phyloP scores from a whole-genome alignment of 2,888 invertebrate genomes.

The Patella depressa region DNA sequence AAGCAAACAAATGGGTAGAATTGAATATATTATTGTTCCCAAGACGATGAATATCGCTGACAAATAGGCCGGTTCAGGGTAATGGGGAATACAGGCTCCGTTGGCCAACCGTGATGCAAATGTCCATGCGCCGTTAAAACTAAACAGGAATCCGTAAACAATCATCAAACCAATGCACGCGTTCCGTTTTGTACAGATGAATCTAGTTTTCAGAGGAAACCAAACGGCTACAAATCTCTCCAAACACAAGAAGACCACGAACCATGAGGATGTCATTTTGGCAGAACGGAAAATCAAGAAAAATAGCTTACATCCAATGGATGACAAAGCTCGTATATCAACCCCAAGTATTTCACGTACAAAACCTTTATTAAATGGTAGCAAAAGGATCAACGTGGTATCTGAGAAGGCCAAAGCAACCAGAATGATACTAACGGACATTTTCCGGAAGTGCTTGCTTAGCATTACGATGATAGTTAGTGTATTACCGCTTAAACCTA shows the following conservation, averaged over 20 bases:
- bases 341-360: conserved; percentile 38
- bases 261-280: conserved; percentile 56
- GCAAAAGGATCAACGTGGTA: conserved; percentile 40
- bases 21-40: conserved; percentile 39
- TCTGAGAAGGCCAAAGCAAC: conserved; percentile 50
- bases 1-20: conserved; percentile 42
- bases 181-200: conserved; percentile 41
- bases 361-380: conserved; percentile 49
- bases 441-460: conserved; percentile 31
- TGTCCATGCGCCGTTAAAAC: conserved; percentile 45
- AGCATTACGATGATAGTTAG: conserved; percentile 47
- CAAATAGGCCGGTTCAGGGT: conserved; percentile 30
- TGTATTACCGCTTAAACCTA: conserved; percentile 45
- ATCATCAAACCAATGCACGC: conserved; percentile 30
- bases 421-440: conserved; percentile 43
- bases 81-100: conserved; percentile 41
- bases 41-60: conserved; percentile 34
- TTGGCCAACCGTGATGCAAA: conserved; percentile 42
- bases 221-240: conserved; percentile 54
- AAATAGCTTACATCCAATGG: conserved; percentile 46
- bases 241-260: conserved; percentile 48
- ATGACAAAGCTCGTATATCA: conserved; percentile 44
- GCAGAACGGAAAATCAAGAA: conserved; percentile 44
- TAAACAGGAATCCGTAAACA: conserved; percentile 36
- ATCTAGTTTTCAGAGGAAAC: conserved; percentile 45